A percentile compares a stretch with the other conserved stretches of the same genome.
phyloP scores from a whole-genome alignment of 1,140 invertebrate genomes.

The Drosophila ambigua region DNA sequence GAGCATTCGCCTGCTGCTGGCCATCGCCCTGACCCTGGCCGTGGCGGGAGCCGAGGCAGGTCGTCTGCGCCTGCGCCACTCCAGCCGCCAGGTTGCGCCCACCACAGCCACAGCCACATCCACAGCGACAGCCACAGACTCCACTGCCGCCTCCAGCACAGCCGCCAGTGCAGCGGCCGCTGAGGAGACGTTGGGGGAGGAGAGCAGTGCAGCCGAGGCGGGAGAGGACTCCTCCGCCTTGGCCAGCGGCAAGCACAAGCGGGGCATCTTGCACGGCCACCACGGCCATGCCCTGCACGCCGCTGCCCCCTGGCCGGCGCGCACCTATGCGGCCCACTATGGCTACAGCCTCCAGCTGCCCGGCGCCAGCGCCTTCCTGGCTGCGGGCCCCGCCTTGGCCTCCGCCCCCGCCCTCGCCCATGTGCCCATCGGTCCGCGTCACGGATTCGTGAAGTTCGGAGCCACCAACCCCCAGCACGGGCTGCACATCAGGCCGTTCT shows the following conservation, averaged over 20 bases:
- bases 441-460: slow-evolving; percentile 58
- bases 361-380: slow-evolving; percentile 52
- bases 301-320: slow-evolving; percentile 55
- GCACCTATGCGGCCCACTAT: slow-evolving; percentile 75
- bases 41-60: slow-evolving; percentile 10
- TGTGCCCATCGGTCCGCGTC: slow-evolving; percentile 33
- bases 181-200: slow-evolving; percentile 7
- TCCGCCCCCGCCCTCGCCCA: slow-evolving; percentile 29
- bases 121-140: slow-evolving; percentile 11
- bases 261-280: slow-evolving; percentile 64
- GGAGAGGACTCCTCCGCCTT: neutral
- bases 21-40: slow-evolving; percentile 23
- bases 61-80: slow-evolving; percentile 47
- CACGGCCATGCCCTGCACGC: slow-evolving; percentile 16
- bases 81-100: slow-evolving; percentile 40
- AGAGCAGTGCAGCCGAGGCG: neutral
- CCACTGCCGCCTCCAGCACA: neutral
- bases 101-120: slow-evolving; percentile 32
- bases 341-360: slow-evolving; percentile 75
- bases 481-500: slow-evolving; percentile 44
- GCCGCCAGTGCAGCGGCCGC: slow-evolving; percentile 1
- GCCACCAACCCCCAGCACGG: slow-evolving; percentile 25
- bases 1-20: slow-evolving; percentile 17
- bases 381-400: slow-evolving; percentile 1
- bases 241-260: slow-evolving; percentile 67